Evolutionary conservation across 64 coral and sea anemone genomes (phyloP).

Genomic region (Stichodactyla helianthus): DNA sequence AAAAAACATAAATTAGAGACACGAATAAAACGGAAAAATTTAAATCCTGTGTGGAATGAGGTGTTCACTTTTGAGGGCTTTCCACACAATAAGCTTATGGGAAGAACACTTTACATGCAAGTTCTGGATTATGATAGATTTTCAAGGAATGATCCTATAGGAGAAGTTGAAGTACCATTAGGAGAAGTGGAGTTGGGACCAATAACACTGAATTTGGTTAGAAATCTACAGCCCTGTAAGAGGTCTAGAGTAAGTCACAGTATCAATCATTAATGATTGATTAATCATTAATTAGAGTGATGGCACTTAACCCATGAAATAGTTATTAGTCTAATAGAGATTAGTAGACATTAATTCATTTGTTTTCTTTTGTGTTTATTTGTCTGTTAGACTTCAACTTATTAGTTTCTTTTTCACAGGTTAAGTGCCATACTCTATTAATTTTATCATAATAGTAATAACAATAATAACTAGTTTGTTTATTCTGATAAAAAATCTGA

Average conservation of each 20-base stretch:
- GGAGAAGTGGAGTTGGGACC: slow-evolving; percentile 75
- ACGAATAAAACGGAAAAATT: slow-evolving; percentile 83
- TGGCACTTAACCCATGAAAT: no score
- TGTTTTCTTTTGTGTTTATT: no score
- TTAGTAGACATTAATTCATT: no score
- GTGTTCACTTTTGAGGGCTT: slow-evolving; percentile 93
- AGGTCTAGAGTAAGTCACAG: slow-evolving; percentile 24
- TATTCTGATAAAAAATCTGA: no score
- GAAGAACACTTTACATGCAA: slow-evolving; percentile 76
- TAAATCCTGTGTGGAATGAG: slow-evolving; percentile 96
- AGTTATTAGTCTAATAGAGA: no score
- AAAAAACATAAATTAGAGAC: slow-evolving; percentile 96
- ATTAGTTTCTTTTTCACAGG: no score
- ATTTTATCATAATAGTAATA: no score
- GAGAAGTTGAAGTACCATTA: slow-evolving; percentile 79
- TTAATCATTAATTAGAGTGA: neutral
- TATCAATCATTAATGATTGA: neutral
- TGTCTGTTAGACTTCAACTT: no score
- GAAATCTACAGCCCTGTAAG: slow-evolving; percentile 89
- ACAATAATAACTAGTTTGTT: no score
- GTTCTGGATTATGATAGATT: slow-evolving; percentile 97
- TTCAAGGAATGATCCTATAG: slow-evolving; percentile 95
- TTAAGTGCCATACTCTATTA: no score
- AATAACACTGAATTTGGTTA: slow-evolving; percentile 61
- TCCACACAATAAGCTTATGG: slow-evolving; percentile 91